Evolutionary conservation across 2,888 invertebrate genomes (phyloP).

Genomic region (Drosophila macrothrix): DNA sequence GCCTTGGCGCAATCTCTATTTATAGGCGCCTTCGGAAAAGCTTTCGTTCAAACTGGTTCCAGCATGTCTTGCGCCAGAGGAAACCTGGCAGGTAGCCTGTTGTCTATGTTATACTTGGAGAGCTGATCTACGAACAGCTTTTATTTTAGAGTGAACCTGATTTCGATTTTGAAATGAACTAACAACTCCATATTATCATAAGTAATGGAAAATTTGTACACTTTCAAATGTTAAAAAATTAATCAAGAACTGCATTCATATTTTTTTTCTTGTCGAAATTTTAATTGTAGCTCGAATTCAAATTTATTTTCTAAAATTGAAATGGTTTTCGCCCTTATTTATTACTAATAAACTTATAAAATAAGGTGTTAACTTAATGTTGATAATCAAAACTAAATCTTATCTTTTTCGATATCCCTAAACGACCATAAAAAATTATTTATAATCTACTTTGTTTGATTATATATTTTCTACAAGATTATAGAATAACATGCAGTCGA

Average conservation of each 20-base stretch:
- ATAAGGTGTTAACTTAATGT: neutral
- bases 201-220: neutral
- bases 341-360: neutral
- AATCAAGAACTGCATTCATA: neutral
- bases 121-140: conserved; percentile 11
- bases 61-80: conserved; percentile 19
- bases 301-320: neutral
- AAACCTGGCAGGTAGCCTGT: neutral
- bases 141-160: conserved; percentile 18
- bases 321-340: neutral
- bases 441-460: neutral
- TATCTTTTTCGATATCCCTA: neutral
- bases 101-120: neutral
- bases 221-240: neutral
- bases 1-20: conserved; percentile 24
- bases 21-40: conserved; percentile 38
- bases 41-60: conserved; percentile 35
- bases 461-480: neutral
- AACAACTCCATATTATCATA: neutral
- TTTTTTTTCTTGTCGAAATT: neutral
- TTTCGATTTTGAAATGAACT: conserved; percentile 1
- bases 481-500: neutral
- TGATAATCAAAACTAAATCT: neutral
- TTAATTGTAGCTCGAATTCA: neutral
- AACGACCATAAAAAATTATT: neutral